Conservation (phyloP, 2,888 invertebrate species). For the Schizaphis graminum region DNA sequence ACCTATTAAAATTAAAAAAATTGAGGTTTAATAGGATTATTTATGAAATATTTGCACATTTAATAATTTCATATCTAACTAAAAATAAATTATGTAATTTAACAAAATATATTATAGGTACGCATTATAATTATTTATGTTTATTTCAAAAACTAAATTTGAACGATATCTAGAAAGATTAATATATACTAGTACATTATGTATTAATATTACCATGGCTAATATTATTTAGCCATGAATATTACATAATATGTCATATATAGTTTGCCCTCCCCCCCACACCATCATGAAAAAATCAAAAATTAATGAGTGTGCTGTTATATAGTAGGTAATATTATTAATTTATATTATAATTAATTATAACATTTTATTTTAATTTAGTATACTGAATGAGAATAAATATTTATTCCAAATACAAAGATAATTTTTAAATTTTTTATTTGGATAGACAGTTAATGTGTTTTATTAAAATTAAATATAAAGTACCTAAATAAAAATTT, state of each 20-base stretch:
- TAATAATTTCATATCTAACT: background rate
- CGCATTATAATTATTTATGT: too few relatives aligned
- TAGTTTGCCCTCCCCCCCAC: too few relatives aligned
- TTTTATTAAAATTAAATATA: too few relatives aligned
- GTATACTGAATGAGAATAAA: background rate
- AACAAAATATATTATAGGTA: background rate
- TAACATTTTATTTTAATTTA: background rate
- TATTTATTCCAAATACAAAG: background rate
- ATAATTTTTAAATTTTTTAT: background rate
- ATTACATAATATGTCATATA: too few relatives aligned
- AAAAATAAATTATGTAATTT: background rate
- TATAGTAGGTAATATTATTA: background rate
- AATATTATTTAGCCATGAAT: too few relatives aligned
- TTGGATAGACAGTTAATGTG: too few relatives aligned
- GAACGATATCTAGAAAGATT: too few relatives aligned
- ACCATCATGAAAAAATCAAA: background rate
- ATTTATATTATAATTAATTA: background rate
- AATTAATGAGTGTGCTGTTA: background rate
- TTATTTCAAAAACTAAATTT: too few relatives aligned
- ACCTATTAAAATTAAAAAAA: background rate
- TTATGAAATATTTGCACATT: background rate
- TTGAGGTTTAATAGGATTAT: background rate
- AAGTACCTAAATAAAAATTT: background rate
- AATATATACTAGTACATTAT: too few relatives aligned
- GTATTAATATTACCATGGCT: too few relatives aligned